A percentile compares a stretch with the other conserved stretches of the same genome.
These are phyloP conservation scores for Engraulis encrasicolus DNA, from an alignment of 2,113 vertebrate genomes.

Conservation along the genomic window DNA sequence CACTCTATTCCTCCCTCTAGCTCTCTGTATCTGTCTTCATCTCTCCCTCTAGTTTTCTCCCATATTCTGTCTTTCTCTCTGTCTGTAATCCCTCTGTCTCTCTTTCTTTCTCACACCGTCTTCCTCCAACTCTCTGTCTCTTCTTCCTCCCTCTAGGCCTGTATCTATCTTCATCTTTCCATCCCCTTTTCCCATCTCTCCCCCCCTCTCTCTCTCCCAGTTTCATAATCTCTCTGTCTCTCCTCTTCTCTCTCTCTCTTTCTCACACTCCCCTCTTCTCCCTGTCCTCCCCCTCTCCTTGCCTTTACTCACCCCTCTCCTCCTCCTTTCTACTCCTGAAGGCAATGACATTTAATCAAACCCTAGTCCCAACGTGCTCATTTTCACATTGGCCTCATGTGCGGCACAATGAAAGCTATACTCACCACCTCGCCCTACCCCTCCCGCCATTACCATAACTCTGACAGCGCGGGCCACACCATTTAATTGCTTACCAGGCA, in stretches of 20 bases:
- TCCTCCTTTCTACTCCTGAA: slow-evolving; percentile 67
- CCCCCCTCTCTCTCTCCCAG: background rate
- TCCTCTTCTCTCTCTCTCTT: background rate
- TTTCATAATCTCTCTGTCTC: background rate
- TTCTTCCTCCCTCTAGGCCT: background rate
- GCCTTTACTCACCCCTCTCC: slow-evolving; percentile 43
- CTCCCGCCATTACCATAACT: slow-evolving; percentile 71
- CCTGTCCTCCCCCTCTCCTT: background rate
- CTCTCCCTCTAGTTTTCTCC: slow-evolving; percentile 32
- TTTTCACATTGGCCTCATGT: slow-evolving; percentile 71
- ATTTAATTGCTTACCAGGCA: slow-evolving; percentile 67
- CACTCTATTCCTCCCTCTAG: too few species aligned
- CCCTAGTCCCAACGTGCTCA: slow-evolving; percentile 71
- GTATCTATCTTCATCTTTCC: too few species aligned
- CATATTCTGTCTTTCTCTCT: background rate
- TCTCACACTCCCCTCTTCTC: background rate
- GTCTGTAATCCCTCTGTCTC: background rate
- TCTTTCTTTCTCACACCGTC: background rate
- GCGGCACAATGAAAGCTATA: slow-evolving; percentile 67
- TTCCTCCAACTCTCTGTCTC: background rate
- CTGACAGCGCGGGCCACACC: slow-evolving; percentile 62
- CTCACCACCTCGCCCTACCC: slow-evolving; percentile 49
- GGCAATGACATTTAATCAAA: slow-evolving; percentile 77
- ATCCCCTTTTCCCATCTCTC: background rate
- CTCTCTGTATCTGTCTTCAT: slow-evolving; percentile 31